phyloP scores from a whole-genome alignment of 2,113 vertebrate genomes.

The Sardina pilchardus region DNA sequence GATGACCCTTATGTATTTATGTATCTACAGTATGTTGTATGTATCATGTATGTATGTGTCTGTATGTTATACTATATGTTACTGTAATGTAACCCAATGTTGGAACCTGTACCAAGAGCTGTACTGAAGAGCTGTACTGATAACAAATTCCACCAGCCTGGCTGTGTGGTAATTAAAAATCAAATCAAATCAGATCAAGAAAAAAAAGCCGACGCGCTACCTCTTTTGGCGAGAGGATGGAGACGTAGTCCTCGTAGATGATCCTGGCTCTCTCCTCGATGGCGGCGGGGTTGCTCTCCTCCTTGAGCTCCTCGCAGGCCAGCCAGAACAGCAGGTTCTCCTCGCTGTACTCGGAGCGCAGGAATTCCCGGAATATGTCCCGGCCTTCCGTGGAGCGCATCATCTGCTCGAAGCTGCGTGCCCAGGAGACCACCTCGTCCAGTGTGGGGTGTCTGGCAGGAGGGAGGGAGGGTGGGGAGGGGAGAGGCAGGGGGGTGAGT shows the following conservation, averaged over 20 bases:
- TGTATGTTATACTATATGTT: too few relatives aligned
- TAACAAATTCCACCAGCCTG: too few relatives aligned
- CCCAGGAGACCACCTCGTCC: conserved; percentile 93
- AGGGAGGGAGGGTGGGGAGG: background rate
- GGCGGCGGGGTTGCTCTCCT: conserved; percentile 81
- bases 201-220: conserved; percentile 62
- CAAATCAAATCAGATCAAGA: too few relatives aligned
- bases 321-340: conserved; percentile 99
- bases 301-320: conserved; percentile 93
- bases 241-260: conserved; percentile 98
- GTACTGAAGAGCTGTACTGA: too few relatives aligned
- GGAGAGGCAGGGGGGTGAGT: background rate
- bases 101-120: too few relatives aligned
- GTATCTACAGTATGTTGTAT: too few relatives aligned
- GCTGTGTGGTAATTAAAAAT: too few relatives aligned
- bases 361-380: conserved; percentile 91
- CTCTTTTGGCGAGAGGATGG: conserved; percentile 98
- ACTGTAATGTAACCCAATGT: too few relatives aligned
- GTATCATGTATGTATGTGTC: too few relatives aligned
- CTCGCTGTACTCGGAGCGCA: conserved; percentile 96
- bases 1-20: too few relatives aligned
- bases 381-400: conserved; percentile 90
- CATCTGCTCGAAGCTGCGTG: conserved; percentile 97
- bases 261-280: conserved; percentile 91
- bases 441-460: conserved; percentile 76